Evolutionary conservation across 2,888 invertebrate genomes (phyloP).

Genomic region (Rhorus exstirpatorius): DNA sequence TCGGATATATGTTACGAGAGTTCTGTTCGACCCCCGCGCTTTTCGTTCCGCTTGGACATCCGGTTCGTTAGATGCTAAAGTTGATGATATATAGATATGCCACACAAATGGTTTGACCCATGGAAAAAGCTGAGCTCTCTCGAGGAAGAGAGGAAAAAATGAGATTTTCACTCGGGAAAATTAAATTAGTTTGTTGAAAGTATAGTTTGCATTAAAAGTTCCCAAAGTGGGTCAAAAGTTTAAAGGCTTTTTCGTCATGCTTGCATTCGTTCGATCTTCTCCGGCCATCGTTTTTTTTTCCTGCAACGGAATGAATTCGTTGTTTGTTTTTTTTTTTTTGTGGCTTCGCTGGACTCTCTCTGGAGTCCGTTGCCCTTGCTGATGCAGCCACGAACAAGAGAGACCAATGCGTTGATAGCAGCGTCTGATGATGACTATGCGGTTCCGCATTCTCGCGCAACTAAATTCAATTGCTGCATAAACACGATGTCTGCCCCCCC

Average conservation of each 20-base stretch:
- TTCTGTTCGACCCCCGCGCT: conserved; percentile 23
- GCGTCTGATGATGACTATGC: conserved; percentile 48
- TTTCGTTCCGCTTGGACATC: conserved; percentile 13
- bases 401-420: conserved; percentile 22
- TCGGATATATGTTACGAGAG: conserved; percentile 9
- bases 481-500: conserved; percentile 10
- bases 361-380: conserved; percentile 10
- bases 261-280: conserved; percentile 3
- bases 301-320: conserved; percentile 25
- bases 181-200: neutral
- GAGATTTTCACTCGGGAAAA: neutral
- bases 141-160: neutral
- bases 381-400: neutral
- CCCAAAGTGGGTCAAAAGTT: conserved; percentile 16
- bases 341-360: conserved; percentile 19
- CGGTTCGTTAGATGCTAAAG: conserved; percentile 31
- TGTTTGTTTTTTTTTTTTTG: conserved; percentile 11
- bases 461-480: conserved; percentile 61
- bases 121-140: too few species aligned
- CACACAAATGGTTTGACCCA: too few species aligned
- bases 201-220: neutral
- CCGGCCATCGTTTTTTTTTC: neutral
- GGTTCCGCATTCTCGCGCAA: conserved; percentile 66
- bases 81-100: too few species aligned
- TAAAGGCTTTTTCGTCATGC: neutral